Conservation (phyloP, 2,113 vertebrate genomes). For the Dinomys branickii region DNA sequence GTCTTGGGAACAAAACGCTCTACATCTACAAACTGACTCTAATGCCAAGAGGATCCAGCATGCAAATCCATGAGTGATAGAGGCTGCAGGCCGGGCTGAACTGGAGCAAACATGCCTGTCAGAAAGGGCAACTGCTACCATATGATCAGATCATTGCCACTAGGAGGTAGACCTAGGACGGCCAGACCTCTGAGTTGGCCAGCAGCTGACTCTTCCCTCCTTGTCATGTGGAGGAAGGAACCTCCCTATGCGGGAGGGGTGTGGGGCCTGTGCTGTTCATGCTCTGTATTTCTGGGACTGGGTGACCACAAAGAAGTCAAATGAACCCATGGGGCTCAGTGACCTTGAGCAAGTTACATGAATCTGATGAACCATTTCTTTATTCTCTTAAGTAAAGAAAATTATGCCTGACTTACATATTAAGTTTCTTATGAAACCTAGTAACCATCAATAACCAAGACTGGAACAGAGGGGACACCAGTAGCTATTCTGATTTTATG, state of each 20-base stretch:
- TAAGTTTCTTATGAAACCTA: neutral
- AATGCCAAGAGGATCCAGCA: neutral
- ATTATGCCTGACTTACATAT: neutral
- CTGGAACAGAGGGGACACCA: neutral
- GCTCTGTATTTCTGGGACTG: neutral
- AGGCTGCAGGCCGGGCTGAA: neutral
- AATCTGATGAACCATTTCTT: neutral
- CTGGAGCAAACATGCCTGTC: rapidly evolving
- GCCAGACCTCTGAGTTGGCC: neutral
- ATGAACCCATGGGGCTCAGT: neutral
- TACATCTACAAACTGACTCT: neutral
- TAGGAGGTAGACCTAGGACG: too few species aligned
- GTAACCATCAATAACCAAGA: neutral
- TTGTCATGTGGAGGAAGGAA: neutral
- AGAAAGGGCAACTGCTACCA: neutral
- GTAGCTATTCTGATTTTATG: neutral
- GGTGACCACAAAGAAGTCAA: neutral
- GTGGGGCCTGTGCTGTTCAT: too few species aligned
- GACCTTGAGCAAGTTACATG: neutral
- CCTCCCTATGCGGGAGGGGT: neutral
- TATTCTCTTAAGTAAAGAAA: conserved; percentile 21
- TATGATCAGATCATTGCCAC: too few species aligned
- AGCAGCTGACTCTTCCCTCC: neutral
- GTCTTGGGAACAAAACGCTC: neutral
- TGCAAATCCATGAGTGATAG: neutral